Base-by-base conservation (phyloP, 2,888 invertebrate species). In the Carterocephalus palaemon region DNA sequence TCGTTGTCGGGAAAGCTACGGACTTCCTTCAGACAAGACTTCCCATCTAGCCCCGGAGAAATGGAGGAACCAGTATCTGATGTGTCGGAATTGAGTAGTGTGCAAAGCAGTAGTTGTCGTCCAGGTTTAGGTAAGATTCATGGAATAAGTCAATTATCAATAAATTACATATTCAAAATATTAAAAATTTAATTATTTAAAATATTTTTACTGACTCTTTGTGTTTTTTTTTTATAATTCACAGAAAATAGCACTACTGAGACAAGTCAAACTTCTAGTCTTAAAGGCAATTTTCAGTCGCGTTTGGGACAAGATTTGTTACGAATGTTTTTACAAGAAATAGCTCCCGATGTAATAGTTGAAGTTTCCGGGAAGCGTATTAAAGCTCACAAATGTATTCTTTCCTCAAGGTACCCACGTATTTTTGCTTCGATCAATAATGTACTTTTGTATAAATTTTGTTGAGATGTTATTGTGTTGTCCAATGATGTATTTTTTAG, bases 261-360 rank as follows among this genome's bases (percentile, higher is more conserved):
- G 5, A 71, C 65, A 3, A 77, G 75, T 41, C 76, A 75, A 49
- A 75, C 75, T 0, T 75, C 78, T 4, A 81, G 77, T 59, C 58
- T 82, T 79, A 87, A 77, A 37, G 70, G 66, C 9, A 76, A 73
- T 40, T 82, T 82, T 49, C 80, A 84, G 48, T 90, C 90, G 5
- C 88, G 93, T 28, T 83, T 97, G 5, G 96, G 96, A 0, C 94
- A 95, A 64, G 96, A 97, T 76, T 81, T 97, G 40, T 82, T 97
- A 16, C 89, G 95, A 53, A 96, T 97, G 96, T 97, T 97, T 72
- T 76, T 95, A 49, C 95, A 96, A 65, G 96, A 96, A 80, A 93
- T 95, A 42, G 95, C 95, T 53, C 93, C 96, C 0, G 97, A 97
- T 69, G 95, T 96, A 29, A 90, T 92, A 3, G 92, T 95, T 5